Conservation (phyloP, 2,888 invertebrate genomes). For the Tenthredo scrophulariae region DNA sequence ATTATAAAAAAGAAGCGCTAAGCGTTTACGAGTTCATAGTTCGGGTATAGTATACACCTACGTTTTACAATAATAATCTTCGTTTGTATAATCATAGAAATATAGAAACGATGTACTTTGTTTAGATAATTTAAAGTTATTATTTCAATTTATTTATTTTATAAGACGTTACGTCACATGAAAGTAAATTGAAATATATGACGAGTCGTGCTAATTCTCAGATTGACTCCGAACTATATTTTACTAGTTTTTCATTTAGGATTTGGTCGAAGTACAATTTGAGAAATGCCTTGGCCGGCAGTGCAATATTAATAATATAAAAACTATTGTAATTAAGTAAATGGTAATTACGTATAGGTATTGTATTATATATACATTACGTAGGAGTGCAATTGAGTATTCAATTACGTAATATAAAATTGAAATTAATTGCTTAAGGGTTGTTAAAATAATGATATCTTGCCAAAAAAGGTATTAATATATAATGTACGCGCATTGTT, state of each 20-base stretch:
- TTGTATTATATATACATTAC: neutral
- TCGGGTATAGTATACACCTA: constrained; percentile 61
- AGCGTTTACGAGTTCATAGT: constrained; percentile 65
- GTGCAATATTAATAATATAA: constrained; percentile 45
- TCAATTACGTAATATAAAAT: neutral
- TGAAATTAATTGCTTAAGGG: constrained; percentile 19
- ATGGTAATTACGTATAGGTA: neutral
- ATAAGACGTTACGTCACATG: neutral
- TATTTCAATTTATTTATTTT: neutral
- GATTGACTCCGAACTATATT: constrained; percentile 8
- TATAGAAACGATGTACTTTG: neutral
- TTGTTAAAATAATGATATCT: constrained; percentile 61
- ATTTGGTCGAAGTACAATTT: neutral
- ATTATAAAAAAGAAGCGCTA: constrained; percentile 55
- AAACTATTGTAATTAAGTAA: neutral
- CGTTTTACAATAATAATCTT: constrained; percentile 52
- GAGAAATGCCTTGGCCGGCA: constrained; percentile 49
- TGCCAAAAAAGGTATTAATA: constrained; percentile 64
- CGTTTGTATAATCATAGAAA: neutral
- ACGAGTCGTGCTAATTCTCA: constrained; percentile 44
- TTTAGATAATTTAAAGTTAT: neutral
- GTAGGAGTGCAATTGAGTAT: neutral
- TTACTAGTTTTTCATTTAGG: neutral
- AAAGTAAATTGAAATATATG: constrained; percentile 3
- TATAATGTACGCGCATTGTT: constrained; percentile 38